Base-by-base conservation (phyloP, 2,888 invertebrate genomes). In the Blastobasis adustella region DNA sequence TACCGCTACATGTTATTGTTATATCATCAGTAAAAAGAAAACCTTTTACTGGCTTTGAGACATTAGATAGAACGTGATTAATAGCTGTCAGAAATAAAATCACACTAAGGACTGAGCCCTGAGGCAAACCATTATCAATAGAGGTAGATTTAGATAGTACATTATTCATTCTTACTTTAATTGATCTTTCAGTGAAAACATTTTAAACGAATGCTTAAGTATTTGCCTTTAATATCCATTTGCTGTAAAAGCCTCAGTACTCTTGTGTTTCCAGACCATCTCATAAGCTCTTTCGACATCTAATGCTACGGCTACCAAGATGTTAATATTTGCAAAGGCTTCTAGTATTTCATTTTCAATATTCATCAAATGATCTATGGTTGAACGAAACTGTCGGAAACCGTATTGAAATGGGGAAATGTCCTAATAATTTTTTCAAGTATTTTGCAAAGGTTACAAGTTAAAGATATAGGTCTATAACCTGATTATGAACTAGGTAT, bases 381-480 rank as follows among this genome's bases (percentile, higher is more conserved):
- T 58, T 45, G 54, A 57, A 37, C 54, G 5, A 10, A 45, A 54
- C 23, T 58, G 55, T 4, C 57, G 43, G 46, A 58, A 58, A 38
- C 58, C 58, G 44, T 37, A 58, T 50, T 58, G 57, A 38, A 48
- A 52, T 8, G 51, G 44, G 4, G 56, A 50, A n/a, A 52, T 8
- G 7, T 51, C 45, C 54, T 54, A 37, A 59, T 47, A 41, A 55
- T 52, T 54, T 58, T 59, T 55, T 58, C 56, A 7, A 56, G 38
- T 10, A 56, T 47, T 55, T 59, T 59, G 45, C n/a, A n/a, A n/a
- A n/a, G n/a, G n/a, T n/a, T n/a, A n/a, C 59, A 59, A 10, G 56
- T 58, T 37, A 58, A 39, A 1, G 56, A 55, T 47, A 60, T 60
- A 6, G 58, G 57, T 45, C 58, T 55, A 51, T 53, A 58, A 45